Conservation (phyloP, 2,888 invertebrate genomes). For the Eudasyphora cyanicolor region DNA sequence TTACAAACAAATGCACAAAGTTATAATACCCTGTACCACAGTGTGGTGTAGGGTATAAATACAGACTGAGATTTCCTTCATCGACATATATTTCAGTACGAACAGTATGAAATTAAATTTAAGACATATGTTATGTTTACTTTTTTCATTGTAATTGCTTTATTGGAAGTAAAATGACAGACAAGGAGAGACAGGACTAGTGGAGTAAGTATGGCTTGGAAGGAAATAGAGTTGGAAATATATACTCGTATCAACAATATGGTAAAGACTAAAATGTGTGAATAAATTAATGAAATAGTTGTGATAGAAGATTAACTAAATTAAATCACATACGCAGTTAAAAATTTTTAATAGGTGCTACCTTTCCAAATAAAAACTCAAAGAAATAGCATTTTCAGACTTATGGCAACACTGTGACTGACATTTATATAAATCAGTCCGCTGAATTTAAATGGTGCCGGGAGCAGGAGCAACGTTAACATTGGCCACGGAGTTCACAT, state of each 20-base stretch:
- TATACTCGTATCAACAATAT: too few relatives aligned
- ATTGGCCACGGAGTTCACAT: conserved; percentile 51
- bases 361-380: not conserved
- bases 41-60: too few relatives aligned
- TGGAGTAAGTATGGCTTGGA: not conserved
- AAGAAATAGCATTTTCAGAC: not conserved
- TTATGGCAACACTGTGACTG: not conserved
- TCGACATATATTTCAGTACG: too few relatives aligned
- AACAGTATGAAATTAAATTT: too few relatives aligned
- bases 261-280: too few relatives aligned
- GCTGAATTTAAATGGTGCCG: conserved; percentile 54
- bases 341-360: not conserved
- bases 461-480: conserved; percentile 64
- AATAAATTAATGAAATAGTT: not conserved
- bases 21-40: too few relatives aligned
- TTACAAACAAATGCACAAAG: too few relatives aligned
- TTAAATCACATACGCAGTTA: not conserved
- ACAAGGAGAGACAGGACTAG: not conserved
- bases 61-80: too few relatives aligned
- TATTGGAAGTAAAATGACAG: not conserved
- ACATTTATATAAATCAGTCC: not conserved
- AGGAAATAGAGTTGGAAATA: not conserved
- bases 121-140: not conserved
- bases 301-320: not conserved
- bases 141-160: conserved; percentile 30